These are phyloP conservation scores for Gymnocypris eckloni DNA, from an alignment of 2,797 vertebrate genomes.

Conservation along the genomic window DNA sequence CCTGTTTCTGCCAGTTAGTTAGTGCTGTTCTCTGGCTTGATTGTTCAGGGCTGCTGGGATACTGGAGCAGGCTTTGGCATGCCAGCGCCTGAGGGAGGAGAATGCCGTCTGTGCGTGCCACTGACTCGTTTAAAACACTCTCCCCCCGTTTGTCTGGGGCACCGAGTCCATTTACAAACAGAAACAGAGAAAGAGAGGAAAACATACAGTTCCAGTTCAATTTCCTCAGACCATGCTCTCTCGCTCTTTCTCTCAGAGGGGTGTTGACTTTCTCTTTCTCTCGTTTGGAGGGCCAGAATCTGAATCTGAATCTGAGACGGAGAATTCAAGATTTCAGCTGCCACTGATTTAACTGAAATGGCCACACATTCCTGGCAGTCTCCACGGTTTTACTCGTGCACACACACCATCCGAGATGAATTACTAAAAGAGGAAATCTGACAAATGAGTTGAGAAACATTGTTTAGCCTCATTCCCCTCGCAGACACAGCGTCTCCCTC, in stretches of 20 bases:
- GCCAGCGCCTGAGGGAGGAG: constrained; percentile 77
- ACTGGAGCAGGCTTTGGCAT: constrained; percentile 76
- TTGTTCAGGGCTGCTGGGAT: constrained; percentile 51
- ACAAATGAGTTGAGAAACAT: constrained; percentile 5
- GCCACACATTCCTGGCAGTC: constrained; percentile 75
- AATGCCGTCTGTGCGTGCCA: constrained; percentile 81
- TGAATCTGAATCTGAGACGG: constrained; percentile 67
- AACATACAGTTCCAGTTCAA: constrained; percentile 71
- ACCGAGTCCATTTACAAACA: constrained; percentile 75
- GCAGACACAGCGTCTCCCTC: constrained; percentile 32
- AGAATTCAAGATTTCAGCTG: constrained; percentile 77
- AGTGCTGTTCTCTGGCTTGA: background rate
- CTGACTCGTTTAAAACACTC: constrained; percentile 80
- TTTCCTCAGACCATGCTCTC: constrained; percentile 71
- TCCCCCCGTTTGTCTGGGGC: constrained; percentile 78
- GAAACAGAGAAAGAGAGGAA: constrained; percentile 64
- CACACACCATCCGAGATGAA: constrained; percentile 7
- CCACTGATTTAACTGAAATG: constrained; percentile 79
- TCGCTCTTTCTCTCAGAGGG: constrained; percentile 54
- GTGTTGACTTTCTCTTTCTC: constrained; percentile 79
- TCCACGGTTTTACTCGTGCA: constrained; percentile 43
- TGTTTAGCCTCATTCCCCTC: background rate
- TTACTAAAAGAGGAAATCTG: constrained; percentile 19
- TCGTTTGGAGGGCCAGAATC: constrained; percentile 73
- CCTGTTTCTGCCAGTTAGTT: background rate